A percentile compares a stretch with the other conserved stretches of the same genome.
Evolutionary conservation across 2,113 vertebrate species (phyloP).

Genomic region (Tyto alba): DNA sequence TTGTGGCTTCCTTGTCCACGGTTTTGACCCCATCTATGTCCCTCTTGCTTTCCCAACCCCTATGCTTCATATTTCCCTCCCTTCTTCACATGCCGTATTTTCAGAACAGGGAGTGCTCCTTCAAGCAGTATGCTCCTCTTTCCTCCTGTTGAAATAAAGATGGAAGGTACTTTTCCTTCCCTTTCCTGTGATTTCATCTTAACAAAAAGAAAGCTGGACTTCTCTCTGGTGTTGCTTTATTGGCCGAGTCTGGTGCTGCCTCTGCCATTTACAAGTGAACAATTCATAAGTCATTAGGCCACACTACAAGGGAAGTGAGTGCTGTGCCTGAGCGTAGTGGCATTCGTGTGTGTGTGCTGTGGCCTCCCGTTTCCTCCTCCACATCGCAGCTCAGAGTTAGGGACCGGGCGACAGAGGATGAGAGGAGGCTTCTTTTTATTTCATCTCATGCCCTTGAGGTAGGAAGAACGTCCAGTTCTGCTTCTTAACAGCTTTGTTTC

Average conservation of each 20-base stretch:
- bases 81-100: background rate
- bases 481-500: background rate
- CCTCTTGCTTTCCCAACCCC: background rate
- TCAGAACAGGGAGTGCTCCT: background rate
- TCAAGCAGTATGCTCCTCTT: background rate
- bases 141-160: background rate
- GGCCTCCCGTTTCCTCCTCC: background rate
- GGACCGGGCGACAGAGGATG: background rate
- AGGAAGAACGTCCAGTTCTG: background rate
- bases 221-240: background rate
- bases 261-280: background rate
- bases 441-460: background rate
- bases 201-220: conserved; percentile 6
- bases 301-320: background rate
- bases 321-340: background rate
- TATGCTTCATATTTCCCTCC: background rate
- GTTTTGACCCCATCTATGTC: background rate
- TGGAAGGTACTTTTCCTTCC: background rate
- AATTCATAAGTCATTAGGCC: background rate
- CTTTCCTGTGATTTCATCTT: background rate
- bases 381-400: background rate
- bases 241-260: background rate
- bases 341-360: background rate
- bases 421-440: background rate
- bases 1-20: background rate